Base-by-base conservation (phyloP, 2,888 invertebrate genomes). In the Hoplodrina blanda region DNA sequence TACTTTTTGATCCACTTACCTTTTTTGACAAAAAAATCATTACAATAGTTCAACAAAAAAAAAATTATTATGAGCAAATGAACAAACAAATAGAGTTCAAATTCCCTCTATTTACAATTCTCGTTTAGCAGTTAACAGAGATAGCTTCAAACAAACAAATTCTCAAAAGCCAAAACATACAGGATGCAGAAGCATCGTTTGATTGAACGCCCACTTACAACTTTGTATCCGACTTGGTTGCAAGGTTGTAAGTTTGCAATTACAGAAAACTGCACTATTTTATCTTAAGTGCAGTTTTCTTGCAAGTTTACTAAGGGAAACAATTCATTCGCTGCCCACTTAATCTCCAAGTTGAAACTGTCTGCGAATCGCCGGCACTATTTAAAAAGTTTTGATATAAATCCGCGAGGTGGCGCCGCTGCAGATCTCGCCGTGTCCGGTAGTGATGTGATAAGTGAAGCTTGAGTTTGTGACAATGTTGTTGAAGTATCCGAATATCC, bases 361-460 rank as follows among this genome's bases (percentile, higher is more conserved):
- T 85, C 80, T 87, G 65, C 69, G 80, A 81, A 80, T 80, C 77
- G 81, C 79, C 62, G 64, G 74, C 66, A 84, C 81, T 88, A 82
- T 88, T 89, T 87, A 87, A 88, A 90, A 84, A 91, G 89, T 91
- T 91, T 90, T 69, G 68, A 70, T 82, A 91, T 90, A 91, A 90
- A 91, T 90, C 84, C 83, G 63, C 0, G 54, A n/a, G 65, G 46
- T 80, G 84, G 80, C 74, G 76, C 74, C 71, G 33, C 19, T 50
- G 19, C 30, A 55, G 37, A 57, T 52, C 46, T 49, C 25, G 30
- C 25, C 30, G n/a, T 53, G 50, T 44, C 57, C 57, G 20, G 44
- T 71, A 64, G 74, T 65, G 63, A 62, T 66, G 72, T 52, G 66
- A 30, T 30, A 25, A 63, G 11, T 61, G 46, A 46, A 46, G 46